Evolutionary conservation across 2,113 vertebrate species (phyloP), one percentile per base, ranked within the genome.

Genomic region (Tor tambroides): DNA sequence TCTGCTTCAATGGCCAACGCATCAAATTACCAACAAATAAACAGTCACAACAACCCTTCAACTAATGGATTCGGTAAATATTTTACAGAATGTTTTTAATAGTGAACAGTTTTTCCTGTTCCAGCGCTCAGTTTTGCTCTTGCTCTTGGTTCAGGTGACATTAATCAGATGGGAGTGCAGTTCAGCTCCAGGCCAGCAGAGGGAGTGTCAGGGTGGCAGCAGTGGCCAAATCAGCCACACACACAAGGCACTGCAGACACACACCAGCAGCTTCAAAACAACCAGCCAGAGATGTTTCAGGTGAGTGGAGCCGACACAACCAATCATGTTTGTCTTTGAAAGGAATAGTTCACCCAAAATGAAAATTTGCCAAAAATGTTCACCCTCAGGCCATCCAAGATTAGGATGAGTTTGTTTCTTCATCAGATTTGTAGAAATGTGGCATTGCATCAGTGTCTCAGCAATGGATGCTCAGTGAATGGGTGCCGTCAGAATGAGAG

Each of bases 221-320:
- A 97, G 93, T 99, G 98, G 98, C 97, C 96, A 6, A 95, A 94
- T 17, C 97, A 97, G 90, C 95, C 96, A 83, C 97, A 97, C 9
- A 90, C 95, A 0, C 94, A 96, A 0, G 91, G 82, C 6, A 90
- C 95, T 0, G 91, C 89, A 1, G 97, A 98, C 89, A 92, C 95
- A 30, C 94, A 97, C 91, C 95, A 94, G 51, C 96, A 95, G 12
- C 93, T 95, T 0, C 96, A 96, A 87, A 93, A 95, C 5, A 95
- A 90, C 93, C 97, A 98, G 92, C 93, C 97, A 0, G 98, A 99
- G 92, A 97, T 98, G 89, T 99, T 98, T 38, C 11, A 46, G 41
- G 59, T 77, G 15, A 38, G 59, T 4, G 56, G 21, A 61, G 56
- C 23, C 21, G 0, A 61, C 23, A n/a, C 23, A 61, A 61, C 54